A percentile compares a stretch with the other conserved stretches of the same genome.
Evolutionary conservation across 2,797 vertebrate genomes (phyloP).

Genomic region (Intellagama lesueurii): DNA sequence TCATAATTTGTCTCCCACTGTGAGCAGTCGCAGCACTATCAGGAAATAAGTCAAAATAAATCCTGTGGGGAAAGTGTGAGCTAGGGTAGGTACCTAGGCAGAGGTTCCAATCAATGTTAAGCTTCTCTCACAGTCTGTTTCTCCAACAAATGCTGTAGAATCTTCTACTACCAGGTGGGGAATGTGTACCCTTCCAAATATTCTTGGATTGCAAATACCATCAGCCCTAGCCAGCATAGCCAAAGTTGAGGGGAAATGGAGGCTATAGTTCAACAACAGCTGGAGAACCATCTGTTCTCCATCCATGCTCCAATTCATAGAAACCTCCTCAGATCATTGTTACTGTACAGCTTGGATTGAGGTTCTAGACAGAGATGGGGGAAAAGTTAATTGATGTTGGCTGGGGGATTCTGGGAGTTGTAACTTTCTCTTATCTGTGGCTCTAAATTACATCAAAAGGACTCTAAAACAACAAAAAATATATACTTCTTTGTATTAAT

Average conservation of each 20-base stretch:
- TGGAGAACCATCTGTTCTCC: neutral
- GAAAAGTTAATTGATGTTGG: too few species aligned
- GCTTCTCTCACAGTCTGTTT: neutral
- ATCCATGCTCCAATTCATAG: constrained; percentile 19
- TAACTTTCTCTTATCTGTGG: neutral
- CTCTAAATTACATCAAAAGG: too few species aligned
- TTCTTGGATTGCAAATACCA: too few species aligned
- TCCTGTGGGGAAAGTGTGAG: constrained; percentile 32
- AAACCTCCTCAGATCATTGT: constrained; percentile 4
- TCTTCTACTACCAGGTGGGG: neutral
- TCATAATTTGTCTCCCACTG: constrained; percentile 61
- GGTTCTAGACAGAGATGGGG: neutral
- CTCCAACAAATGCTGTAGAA: neutral
- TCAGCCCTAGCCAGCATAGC: neutral
- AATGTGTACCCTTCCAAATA: neutral
- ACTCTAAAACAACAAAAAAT: too few species aligned
- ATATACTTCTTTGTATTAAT: too few species aligned
- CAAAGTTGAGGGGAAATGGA: neutral
- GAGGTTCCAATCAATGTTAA: neutral
- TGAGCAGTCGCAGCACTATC: constrained; percentile 45
- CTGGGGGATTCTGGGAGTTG: neutral
- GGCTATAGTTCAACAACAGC: neutral
- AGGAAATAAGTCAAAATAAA: constrained; percentile 39
- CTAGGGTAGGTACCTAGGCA: neutral
- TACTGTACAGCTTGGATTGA: neutral